A percentile compares a stretch with the other conserved stretches of the same genome.
phyloP scores from a whole-genome alignment of 2,797 vertebrate species.

The Enteromius afrohamiltoni region DNA sequence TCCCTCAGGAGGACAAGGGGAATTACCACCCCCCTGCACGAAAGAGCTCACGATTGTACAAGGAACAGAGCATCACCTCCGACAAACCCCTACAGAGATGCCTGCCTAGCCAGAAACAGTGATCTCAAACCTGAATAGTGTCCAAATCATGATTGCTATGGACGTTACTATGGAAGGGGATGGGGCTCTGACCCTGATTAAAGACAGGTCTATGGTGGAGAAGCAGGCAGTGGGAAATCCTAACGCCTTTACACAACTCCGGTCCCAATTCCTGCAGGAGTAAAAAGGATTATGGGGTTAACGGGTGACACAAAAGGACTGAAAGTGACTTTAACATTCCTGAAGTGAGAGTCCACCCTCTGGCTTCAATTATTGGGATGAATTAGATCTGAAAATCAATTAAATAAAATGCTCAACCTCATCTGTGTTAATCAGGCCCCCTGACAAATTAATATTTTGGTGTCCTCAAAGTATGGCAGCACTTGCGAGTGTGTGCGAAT shows the following conservation, averaged over 20 bases:
- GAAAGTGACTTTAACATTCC: constrained; percentile 25
- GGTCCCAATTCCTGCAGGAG: constrained; percentile 30
- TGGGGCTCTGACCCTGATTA: constrained; percentile 38
- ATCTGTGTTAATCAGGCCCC: constrained; percentile 22
- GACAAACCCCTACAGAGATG: constrained; percentile 28
- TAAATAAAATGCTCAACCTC: constrained; percentile 25
- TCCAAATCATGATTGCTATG: constrained; percentile 33
- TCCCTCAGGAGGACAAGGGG: constrained; percentile 63
- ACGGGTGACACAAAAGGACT: constrained; percentile 22
- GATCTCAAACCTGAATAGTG: constrained; percentile 41
- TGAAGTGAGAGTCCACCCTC: constrained; percentile 27
- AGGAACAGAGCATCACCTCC: constrained; percentile 23
- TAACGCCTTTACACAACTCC: constrained; percentile 7
- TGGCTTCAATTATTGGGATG: constrained; percentile 32
- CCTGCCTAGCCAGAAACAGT: constrained; percentile 35
- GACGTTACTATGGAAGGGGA: constrained; percentile 21
- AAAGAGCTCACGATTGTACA: constrained; percentile 56
- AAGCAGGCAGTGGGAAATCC: constrained; percentile 20
- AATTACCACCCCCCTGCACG: constrained; percentile 71
- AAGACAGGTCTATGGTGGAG: constrained; percentile 17
- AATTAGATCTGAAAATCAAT: constrained; percentile 29
- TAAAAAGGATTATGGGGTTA: constrained; percentile 29
- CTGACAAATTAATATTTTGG: constrained; percentile 27
- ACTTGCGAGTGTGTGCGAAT: not conserved
- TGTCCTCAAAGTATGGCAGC: not conserved